phyloP scores from a whole-genome alignment of 2,113 vertebrate genomes.

The Cyanoderma ruficeps region DNA sequence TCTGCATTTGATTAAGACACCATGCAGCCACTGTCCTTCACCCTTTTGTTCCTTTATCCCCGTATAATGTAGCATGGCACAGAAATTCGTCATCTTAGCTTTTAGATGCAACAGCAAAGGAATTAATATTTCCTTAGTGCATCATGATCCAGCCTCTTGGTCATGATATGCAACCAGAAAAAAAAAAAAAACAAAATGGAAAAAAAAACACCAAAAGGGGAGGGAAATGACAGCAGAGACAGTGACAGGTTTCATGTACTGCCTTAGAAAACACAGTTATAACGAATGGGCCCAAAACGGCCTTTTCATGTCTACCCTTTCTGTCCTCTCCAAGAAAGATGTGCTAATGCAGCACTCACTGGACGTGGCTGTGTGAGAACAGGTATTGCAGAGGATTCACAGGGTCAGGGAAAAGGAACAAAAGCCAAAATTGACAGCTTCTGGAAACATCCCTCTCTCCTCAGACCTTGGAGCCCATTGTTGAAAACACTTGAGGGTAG shows the following conservation, averaged over 20 bases:
- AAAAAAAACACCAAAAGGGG: background rate
- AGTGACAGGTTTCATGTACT: conserved; percentile 30
- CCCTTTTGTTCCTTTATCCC: conserved; percentile 87
- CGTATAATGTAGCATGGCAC: conserved; percentile 71
- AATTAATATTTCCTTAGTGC: conserved; percentile 75
- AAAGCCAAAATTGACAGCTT: conserved; percentile 19
- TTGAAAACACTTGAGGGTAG: background rate
- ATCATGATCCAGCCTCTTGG: conserved; percentile 60
- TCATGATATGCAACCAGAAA: conserved; percentile 30
- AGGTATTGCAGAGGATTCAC: background rate
- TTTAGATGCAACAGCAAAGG: conserved; percentile 75
- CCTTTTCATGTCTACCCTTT: background rate
- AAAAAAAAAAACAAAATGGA: background rate
- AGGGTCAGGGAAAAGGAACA: background rate
- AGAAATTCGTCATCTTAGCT: conserved; percentile 72
- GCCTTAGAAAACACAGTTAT: conserved; percentile 19
- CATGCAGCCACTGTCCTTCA: conserved; percentile 94
- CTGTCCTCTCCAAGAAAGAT: background rate
- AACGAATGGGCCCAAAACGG: conserved; percentile 14
- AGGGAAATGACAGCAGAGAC: background rate
- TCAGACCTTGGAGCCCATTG: background rate
- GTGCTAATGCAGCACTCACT: background rate
- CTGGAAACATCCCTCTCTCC: background rate
- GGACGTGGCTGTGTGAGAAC: background rate
- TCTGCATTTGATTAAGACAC: conserved; percentile 97